Evolutionary conservation across 2,888 invertebrate species (phyloP), one percentile per base, ranked within the genome.

Genomic region (Amblyjoppa proteus): DNA sequence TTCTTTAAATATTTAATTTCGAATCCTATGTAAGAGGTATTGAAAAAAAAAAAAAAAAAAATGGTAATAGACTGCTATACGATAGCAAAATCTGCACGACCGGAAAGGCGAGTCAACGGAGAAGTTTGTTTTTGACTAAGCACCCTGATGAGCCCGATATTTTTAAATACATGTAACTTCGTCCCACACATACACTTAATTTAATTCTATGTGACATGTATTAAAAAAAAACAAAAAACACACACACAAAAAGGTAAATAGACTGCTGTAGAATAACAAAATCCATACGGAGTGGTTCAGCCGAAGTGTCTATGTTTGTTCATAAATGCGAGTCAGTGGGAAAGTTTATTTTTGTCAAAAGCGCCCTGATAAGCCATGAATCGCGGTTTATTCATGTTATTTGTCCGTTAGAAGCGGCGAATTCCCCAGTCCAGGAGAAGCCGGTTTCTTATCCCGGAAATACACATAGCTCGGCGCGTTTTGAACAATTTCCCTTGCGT

Each of bases 401-500:
- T 25, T 20, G 49, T 41, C 38, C 16, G 2, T 13, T 20, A 64
- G 25, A 28, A 25, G 28, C 4, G 6, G 51, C 16, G 16, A 25
- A 70, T 51, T 70, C 51, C 2, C 7, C n/a, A 11, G 31, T 25
- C 16, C 70, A 11, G 34, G 61, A 61, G 34, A 51, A n/a, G 73
- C 28, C 5, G 38, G n/a, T 58, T 61, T 70, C 45, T 74, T 79
- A 64, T 83, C 53, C 45, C 51, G 9, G 69, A 61, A 45, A 79
- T 79, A 13, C 34, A 51, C 61, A 78, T 68, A 68, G 41, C 68
- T 79, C 53, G 68, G 51, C 70, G 69, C 69, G 53, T 79, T 79
- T 70, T 64, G 69, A 51, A 79, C 78, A 83, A 78, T 83, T 78
- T 78, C 68, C 74, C 70, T 75, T 31, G 74, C 75, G 74, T 77